Percentiles rank a stretch among this genome's conserved stretches.
Conservation (phyloP, 1,140 invertebrate species). For the Globodera ellingtonae region DNA sequence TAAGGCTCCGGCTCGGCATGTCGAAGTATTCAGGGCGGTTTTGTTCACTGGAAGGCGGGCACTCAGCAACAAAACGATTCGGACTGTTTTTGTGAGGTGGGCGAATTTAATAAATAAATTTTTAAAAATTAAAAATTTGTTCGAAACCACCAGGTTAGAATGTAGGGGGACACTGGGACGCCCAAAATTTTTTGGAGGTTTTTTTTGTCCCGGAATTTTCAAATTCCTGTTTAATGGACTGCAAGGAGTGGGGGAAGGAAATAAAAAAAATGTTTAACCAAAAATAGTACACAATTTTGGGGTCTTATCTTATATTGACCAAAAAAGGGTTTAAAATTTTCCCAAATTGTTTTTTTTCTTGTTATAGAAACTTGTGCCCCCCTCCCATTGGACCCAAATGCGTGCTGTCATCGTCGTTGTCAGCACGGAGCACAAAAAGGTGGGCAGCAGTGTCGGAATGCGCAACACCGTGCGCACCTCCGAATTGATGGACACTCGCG, state of each 20-base stretch:
- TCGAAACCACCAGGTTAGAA: neutral
- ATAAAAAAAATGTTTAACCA: no score
- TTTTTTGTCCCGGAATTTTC: no score
- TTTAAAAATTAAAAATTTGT: constrained; percentile 2
- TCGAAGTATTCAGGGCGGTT: constrained; percentile 88
- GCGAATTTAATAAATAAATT: neutral
- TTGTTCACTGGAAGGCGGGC: constrained; percentile 86
- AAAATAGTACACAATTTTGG: no score
- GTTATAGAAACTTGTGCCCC: constrained; percentile 70
- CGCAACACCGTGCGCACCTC: constrained; percentile 79
- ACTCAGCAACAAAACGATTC: constrained; percentile 78
- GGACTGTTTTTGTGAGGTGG: constrained; percentile 47
- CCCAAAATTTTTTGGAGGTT: no score
- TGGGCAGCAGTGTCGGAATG: constrained; percentile 90
- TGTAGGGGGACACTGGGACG: neutral
- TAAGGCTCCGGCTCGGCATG: constrained; percentile 92
- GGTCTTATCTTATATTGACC: no score
- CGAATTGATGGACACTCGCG: constrained; percentile 77
- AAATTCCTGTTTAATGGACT: no score
- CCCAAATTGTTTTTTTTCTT: neutral
- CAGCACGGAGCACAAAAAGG: constrained; percentile 81
- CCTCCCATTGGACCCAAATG: constrained; percentile 86
- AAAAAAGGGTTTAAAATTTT: no score
- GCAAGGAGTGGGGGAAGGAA: no score
- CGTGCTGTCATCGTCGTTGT: constrained; percentile 85